Evolutionary conservation across 2,797 vertebrate species (phyloP).

Genomic region (Microcaecilia unicolor): DNA sequence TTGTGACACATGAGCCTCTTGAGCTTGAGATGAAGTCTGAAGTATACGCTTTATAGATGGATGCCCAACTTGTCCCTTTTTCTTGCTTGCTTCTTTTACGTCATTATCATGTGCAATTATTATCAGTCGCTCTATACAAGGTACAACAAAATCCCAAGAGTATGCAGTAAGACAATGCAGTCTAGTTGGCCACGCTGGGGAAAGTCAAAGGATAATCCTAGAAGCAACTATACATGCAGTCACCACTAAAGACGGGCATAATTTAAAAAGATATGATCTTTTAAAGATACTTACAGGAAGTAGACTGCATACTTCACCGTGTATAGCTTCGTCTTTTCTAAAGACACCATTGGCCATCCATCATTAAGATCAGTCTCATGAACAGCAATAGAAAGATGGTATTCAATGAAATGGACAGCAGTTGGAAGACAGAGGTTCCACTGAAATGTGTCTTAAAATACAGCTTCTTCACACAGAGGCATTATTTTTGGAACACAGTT

Average conservation of each 20-base stretch:
- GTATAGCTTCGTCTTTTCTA: slow-evolving; percentile 89
- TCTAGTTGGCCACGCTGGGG: slow-evolving; percentile 82
- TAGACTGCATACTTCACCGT: slow-evolving; percentile 96
- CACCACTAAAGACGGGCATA: slow-evolving; percentile 85
- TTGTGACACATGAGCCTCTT: slow-evolving; percentile 52
- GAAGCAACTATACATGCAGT: slow-evolving; percentile 85
- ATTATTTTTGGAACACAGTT: no score
- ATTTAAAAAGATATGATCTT: slow-evolving; percentile 89
- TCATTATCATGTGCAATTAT: slow-evolving; percentile 89
- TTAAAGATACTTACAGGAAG: slow-evolving; percentile 89
- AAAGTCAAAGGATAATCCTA: slow-evolving; percentile 83
- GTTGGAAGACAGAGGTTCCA: slow-evolving; percentile 97
- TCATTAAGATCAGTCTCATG: slow-evolving; percentile 87
- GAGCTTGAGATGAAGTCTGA: slow-evolving; percentile 48
- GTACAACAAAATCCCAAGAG: slow-evolving; percentile 82
- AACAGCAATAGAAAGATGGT: slow-evolving; percentile 85
- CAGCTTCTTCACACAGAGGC: no score
- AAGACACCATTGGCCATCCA: slow-evolving; percentile 86
- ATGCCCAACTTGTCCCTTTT: slow-evolving; percentile 66
- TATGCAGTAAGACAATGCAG: slow-evolving; percentile 81
- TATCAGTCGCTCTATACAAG: slow-evolving; percentile 81
- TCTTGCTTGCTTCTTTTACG: slow-evolving; percentile 90
- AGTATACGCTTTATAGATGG: slow-evolving; percentile 58
- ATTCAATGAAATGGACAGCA: slow-evolving; percentile 93
- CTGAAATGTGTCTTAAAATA: slow-evolving; percentile 90